Conservation (phyloP, 2,797 vertebrate genomes). For the Tokudaia muenninki region DNA sequence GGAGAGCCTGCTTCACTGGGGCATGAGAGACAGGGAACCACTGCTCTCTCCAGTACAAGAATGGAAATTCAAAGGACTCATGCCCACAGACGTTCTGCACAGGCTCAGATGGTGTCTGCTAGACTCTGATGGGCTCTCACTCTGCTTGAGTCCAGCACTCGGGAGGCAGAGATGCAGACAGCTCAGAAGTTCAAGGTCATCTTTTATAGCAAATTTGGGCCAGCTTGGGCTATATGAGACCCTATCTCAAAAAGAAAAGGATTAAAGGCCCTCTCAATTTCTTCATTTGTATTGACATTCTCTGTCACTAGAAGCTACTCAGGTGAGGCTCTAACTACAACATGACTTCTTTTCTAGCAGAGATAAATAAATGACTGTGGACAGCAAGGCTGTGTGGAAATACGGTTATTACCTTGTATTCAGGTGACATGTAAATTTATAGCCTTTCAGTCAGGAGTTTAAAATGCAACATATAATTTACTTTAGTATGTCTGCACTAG, state of each 20-base stretch:
- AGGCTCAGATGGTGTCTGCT: background rate
- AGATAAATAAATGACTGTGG: background rate
- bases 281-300: background rate
- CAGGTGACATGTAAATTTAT: background rate
- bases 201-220: background rate
- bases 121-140: background rate
- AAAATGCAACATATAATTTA: background rate
- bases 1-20: background rate
- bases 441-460: background rate
- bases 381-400: background rate
- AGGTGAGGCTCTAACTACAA: background rate
- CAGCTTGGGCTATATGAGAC: background rate
- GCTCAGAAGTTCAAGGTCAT: background rate
- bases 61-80: background rate
- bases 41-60: background rate
- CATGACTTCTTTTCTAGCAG: background rate
- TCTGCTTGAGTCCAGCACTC: background rate
- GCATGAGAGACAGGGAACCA: background rate
- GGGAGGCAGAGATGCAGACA: background rate
- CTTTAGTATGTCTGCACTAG: background rate
- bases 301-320: background rate
- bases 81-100: background rate
- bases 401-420: constrained; percentile 14
- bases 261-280: background rate
- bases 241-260: background rate